Conservation (phyloP, 92 coral and sea anemone genomes). For the Palythoa caribaeorum region DNA sequence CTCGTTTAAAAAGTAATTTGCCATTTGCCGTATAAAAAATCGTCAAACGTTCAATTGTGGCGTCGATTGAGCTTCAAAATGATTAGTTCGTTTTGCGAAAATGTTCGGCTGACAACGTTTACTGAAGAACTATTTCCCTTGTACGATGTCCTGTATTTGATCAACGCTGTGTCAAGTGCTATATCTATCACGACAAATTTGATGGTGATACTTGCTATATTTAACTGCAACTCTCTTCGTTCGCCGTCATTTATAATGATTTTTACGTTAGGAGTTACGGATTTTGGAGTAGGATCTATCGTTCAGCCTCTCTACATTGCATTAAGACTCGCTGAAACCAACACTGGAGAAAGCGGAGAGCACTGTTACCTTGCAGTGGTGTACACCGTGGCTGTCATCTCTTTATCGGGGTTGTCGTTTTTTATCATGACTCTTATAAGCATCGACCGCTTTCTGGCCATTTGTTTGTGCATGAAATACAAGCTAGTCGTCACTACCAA, state of each 20-base stretch:
- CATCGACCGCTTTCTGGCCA: conserved; percentile 32
- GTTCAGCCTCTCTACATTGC: conserved; percentile 36
- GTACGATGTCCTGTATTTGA: neutral
- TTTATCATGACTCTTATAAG: conserved; percentile 32
- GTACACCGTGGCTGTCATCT: conserved; percentile 18
- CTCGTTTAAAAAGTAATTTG: too few relatives aligned
- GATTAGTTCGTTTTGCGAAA: neutral
- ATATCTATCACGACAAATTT: neutral
- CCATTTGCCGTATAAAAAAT: too few relatives aligned
- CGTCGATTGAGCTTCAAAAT: neutral
- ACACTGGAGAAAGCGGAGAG: neutral
- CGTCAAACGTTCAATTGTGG: too few relatives aligned
- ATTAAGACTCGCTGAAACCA: neutral
- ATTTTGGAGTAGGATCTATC: conserved; percentile 17
- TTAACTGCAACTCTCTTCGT: neutral
- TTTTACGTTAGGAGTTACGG: conserved; percentile 2
- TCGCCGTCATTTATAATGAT: conserved; percentile 26
- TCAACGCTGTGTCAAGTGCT: conserved; percentile 17
- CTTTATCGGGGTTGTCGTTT: conserved; percentile 22
- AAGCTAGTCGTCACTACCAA: conserved; percentile 17
- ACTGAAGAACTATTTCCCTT: neutral
- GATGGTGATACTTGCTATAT: conserved; percentile 3
- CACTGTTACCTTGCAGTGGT: conserved; percentile 1
- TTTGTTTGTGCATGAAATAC: conserved; percentile 28
- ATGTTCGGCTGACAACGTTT: neutral